Conservation (phyloP, 2,888 invertebrate genomes). For the Tineola bisselliella region DNA sequence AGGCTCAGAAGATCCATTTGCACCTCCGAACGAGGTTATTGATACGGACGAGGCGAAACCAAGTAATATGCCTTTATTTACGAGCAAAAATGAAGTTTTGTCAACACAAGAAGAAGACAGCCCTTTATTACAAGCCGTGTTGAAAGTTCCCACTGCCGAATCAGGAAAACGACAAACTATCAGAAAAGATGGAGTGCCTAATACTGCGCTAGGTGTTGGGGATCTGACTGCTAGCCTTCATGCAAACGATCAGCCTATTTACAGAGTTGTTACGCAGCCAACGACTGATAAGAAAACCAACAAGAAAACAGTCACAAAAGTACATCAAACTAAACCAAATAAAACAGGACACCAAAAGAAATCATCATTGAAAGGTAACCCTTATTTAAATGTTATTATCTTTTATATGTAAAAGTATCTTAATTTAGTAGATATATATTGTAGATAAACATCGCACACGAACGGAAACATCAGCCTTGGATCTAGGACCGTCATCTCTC, state of each 20-base stretch:
- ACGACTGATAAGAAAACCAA: slow-evolving; percentile 49
- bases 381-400: background rate
- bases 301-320: slow-evolving; percentile 45
- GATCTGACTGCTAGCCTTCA: slow-evolving; percentile 58
- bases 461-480: slow-evolving; percentile 38
- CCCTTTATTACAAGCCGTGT: slow-evolving; percentile 51
- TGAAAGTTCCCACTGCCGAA: slow-evolving; percentile 49
- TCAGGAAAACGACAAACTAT: slow-evolving; percentile 40
- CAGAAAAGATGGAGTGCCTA: slow-evolving; percentile 53
- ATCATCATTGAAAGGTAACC: slow-evolving; percentile 54
- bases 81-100: slow-evolving; percentile 47
- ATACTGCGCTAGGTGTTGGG: slow-evolving; percentile 41
- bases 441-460: slow-evolving; percentile 53
- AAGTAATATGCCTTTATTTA: slow-evolving; percentile 42
- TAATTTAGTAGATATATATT: slow-evolving; percentile 18
- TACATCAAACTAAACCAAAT: slow-evolving; percentile 31
- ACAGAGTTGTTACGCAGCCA: slow-evolving; percentile 58
- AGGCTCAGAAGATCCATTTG: slow-evolving; percentile 28
- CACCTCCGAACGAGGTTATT: slow-evolving; percentile 27
- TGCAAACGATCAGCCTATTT: slow-evolving; percentile 58
- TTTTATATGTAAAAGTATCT: background rate
- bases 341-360: slow-evolving; percentile 58
- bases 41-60: slow-evolving; percentile 39
- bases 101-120: slow-evolving; percentile 48
- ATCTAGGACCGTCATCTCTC: slow-evolving; percentile 72